These are phyloP conservation scores for Lipophrys pholis DNA, from an alignment of 2,113 vertebrate genomes.

Conservation along the genomic window DNA sequence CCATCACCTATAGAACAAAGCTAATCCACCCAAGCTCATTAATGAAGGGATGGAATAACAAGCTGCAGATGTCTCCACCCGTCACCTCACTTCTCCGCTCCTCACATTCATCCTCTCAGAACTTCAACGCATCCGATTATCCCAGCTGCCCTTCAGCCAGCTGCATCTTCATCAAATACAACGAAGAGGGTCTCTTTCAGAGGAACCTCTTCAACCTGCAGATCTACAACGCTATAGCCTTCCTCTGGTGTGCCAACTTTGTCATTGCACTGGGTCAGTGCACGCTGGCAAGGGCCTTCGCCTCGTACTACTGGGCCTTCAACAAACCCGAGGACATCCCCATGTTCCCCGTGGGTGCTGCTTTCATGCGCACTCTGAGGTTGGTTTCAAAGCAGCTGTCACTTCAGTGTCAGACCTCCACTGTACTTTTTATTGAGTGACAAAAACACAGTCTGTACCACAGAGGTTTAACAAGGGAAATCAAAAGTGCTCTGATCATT, in stretches of 20 bases:
- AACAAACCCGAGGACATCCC: constrained; percentile 88
- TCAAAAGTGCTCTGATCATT: too few species aligned
- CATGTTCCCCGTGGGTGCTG: constrained; percentile 80
- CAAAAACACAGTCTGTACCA: too few species aligned
- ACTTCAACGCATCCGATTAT: constrained; percentile 62
- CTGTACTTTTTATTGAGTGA: too few species aligned
- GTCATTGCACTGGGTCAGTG: constrained; percentile 92
- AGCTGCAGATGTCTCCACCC: too few species aligned
- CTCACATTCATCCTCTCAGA: constrained; percentile 49
- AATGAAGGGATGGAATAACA: too few species aligned
- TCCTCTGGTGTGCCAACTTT: constrained; percentile 92
- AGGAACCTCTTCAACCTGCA: constrained; percentile 90
- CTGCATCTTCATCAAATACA: constrained; percentile 89
- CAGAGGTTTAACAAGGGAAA: too few species aligned
- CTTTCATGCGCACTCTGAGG: constrained; percentile 88
- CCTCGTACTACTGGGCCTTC: constrained; percentile 94
- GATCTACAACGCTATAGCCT: constrained; percentile 89
- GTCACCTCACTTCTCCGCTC: too few species aligned
- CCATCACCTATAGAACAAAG: too few species aligned
- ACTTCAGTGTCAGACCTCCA: too few species aligned
- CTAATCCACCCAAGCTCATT: too few species aligned
- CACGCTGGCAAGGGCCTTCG: constrained; percentile 89
- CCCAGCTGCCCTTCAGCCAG: constrained; percentile 72
- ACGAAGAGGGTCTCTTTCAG: constrained; percentile 83
- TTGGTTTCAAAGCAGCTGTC: constrained; percentile 49